These are phyloP conservation scores for Cephus spinipes DNA, from an alignment of 2,888 invertebrate genomes.

Conservation along the genomic window DNA sequence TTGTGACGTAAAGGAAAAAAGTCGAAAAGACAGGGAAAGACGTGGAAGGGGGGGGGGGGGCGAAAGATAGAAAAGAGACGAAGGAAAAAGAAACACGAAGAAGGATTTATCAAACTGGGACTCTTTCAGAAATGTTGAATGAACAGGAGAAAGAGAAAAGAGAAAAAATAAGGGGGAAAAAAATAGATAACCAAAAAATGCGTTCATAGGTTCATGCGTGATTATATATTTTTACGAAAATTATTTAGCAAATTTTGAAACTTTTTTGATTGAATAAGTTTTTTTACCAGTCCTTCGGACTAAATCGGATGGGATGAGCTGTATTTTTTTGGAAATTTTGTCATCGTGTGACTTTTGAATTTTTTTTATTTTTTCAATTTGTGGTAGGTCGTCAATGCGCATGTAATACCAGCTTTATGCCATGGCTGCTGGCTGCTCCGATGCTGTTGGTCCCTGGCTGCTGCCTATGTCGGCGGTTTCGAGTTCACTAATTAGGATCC, in stretches of 20 bases:
- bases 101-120: no score
- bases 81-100: no score
- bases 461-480: background rate
- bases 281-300: background rate
- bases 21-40: background rate
- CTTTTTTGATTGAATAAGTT: no score
- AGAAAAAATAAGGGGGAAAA: no score
- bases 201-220: no score
- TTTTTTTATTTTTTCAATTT: background rate
- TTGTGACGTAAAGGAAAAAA: slow-evolving; percentile 23
- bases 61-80: no score
- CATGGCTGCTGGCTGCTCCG: background rate
- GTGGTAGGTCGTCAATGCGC: background rate
- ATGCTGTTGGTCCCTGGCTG: background rate
- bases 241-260: no score
- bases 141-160: no score
- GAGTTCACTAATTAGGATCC: slow-evolving; percentile 20
- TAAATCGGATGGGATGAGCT: background rate
- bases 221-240: no score
- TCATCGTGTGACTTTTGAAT: background rate
- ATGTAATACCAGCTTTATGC: background rate
- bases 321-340: background rate
- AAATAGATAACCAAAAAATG: no score
- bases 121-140: no score
- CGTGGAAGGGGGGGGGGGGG: background rate